Conservation (phyloP, 2,113 vertebrate species). For the Halichoeres trimaculatus region DNA sequence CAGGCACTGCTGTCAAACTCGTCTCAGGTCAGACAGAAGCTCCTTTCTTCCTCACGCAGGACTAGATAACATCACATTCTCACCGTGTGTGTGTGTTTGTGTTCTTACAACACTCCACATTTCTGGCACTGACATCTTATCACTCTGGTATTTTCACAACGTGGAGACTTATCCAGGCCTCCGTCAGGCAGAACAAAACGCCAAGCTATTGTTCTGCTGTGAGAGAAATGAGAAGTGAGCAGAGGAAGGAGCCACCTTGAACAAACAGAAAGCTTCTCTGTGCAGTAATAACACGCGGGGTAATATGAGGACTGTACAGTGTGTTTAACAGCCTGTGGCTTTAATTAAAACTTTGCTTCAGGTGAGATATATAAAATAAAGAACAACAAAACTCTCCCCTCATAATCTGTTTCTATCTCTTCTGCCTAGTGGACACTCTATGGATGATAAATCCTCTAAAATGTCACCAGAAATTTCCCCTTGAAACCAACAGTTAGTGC, state of each 20-base stretch:
- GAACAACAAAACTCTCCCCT: no score
- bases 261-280: conserved; percentile 12
- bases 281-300: no score
- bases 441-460: no score
- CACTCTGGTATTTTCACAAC: neutral
- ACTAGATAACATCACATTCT: conserved; percentile 1
- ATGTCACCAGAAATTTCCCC: no score
- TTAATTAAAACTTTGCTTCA: neutral
- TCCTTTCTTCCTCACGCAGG: neutral
- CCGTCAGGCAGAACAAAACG: neutral
- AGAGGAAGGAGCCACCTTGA: conserved; percentile 15
- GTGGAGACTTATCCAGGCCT: conserved; percentile 20
- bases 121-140: conserved; percentile 10
- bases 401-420: no score
- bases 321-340: no score
- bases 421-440: no score
- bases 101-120: neutral
- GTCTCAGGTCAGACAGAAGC: conserved; percentile 24
- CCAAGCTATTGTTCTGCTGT: neutral
- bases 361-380: no score
- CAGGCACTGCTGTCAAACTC: conserved; percentile 17
- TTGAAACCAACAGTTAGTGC: no score
- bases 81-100: neutral
- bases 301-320: no score
- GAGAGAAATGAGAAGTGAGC: neutral